These are phyloP conservation scores for Hiodon tergisus DNA, from an alignment of 2,113 vertebrate genomes.

Conservation along the genomic window DNA sequence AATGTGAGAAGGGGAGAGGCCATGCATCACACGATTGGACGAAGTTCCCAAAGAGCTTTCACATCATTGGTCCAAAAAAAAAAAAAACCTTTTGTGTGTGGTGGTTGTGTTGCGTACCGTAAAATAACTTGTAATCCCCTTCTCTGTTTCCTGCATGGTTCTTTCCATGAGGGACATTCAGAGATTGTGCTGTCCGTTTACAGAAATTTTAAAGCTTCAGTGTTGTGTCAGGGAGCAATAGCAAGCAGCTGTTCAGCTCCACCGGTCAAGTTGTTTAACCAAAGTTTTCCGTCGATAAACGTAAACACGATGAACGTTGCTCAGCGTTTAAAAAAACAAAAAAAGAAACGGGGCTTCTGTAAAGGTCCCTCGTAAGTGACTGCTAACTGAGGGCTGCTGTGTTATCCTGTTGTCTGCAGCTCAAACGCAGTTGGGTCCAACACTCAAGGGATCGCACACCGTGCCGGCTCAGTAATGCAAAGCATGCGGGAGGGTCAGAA, in stretches of 20 bases:
- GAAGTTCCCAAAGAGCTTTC: neutral
- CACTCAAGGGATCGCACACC: too few relatives aligned
- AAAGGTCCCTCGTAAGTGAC: too few relatives aligned
- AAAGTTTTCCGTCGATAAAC: conserved; percentile 5
- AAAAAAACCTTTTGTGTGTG: neutral
- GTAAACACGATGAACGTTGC: too few relatives aligned
- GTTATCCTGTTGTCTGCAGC: too few relatives aligned
- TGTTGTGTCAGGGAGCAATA: conserved; percentile 1
- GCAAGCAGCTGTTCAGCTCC: neutral
- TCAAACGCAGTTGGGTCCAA: too few relatives aligned
- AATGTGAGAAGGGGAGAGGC: neutral
- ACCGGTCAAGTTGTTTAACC: conserved; percentile 4
- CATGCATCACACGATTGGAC: neutral
- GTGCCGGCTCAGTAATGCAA: neutral
- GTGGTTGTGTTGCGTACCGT: neutral
- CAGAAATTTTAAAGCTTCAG: neutral
- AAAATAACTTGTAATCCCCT: neutral
- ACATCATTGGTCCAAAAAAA: too few relatives aligned
- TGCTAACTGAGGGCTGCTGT: too few relatives aligned
- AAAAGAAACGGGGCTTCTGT: too few relatives aligned
- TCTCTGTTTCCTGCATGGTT: neutral
- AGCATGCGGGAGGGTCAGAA: neutral
- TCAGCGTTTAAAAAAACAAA: too few relatives aligned
- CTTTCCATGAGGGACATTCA: neutral
- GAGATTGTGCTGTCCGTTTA: neutral